Conservation (phyloP, 2,888 invertebrate species). For the Portevinia maculata region DNA sequence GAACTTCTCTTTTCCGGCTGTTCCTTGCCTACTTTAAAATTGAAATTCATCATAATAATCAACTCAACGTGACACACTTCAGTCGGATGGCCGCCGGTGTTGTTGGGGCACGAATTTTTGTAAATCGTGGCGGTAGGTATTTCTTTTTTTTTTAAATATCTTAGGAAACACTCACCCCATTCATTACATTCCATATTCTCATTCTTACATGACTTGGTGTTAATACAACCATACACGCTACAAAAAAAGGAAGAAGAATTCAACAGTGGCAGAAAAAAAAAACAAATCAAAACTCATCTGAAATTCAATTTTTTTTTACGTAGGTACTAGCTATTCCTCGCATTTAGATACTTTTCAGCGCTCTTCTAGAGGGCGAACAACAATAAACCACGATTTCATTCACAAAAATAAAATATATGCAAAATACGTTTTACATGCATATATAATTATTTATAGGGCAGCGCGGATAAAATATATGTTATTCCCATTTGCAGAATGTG, state of each 20-base stretch:
- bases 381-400: slow-evolving; percentile 47
- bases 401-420: slow-evolving; percentile 44
- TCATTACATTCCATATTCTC: slow-evolving; percentile 29
- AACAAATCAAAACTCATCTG: slow-evolving; percentile 42
- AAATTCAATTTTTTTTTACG: slow-evolving; percentile 46
- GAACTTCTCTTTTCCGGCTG: slow-evolving; percentile 6
- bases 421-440: background rate
- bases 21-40: slow-evolving; percentile 51
- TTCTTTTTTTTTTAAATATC: slow-evolving; percentile 34
- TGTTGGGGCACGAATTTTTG: slow-evolving; percentile 1
- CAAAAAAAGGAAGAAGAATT: background rate
- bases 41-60: slow-evolving; percentile 56
- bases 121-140: slow-evolving; percentile 1
- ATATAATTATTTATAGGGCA: background rate
- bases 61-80: slow-evolving; percentile 64
- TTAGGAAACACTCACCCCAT: slow-evolving; percentile 67
- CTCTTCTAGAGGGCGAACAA: background rate
- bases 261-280: too few species aligned
- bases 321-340: slow-evolving; percentile 10
- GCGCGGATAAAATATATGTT: slow-evolving; percentile 26
- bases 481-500: slow-evolving; percentile 16
- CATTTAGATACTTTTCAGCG: slow-evolving; percentile 42
- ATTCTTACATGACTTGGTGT: slow-evolving; percentile 7
- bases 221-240: slow-evolving; percentile 1
- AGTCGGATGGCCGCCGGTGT: background rate